These are phyloP conservation scores for Drosophila bunnanda DNA, from an alignment of 2,888 invertebrate species.

Conservation along the genomic window DNA sequence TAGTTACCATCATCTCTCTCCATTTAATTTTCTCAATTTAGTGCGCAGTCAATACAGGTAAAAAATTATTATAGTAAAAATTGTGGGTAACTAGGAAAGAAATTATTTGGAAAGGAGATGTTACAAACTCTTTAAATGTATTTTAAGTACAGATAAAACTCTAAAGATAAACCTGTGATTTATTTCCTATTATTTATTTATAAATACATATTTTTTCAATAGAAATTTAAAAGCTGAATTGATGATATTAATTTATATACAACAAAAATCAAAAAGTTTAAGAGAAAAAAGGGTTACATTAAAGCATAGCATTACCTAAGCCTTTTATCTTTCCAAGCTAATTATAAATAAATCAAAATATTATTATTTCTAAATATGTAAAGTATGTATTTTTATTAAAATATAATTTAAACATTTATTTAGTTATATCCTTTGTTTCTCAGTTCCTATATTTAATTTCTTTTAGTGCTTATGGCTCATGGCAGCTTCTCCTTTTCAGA, in stretches of 20 bases:
- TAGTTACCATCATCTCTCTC: background rate
- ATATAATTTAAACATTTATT: background rate
- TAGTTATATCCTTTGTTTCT: background rate
- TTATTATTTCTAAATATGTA: background rate
- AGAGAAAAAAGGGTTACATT: accelerated
- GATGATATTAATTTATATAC: background rate
- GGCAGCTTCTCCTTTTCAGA: conserved; percentile 35
- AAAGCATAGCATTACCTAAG: background rate
- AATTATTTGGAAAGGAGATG: too few relatives aligned
- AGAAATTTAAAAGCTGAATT: background rate
- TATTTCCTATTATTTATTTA: background rate
- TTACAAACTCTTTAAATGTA: too few relatives aligned
- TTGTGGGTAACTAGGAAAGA: background rate
- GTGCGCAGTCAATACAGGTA: background rate
- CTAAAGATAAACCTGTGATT: background rate
- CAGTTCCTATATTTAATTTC: background rate
- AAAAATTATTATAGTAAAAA: background rate
- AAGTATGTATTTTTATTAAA: background rate
- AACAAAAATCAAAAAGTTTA: background rate
- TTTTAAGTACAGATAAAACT: too few relatives aligned
- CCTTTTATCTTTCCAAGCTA: background rate
- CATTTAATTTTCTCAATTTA: conserved; percentile 26
- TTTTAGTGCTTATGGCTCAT: conserved; percentile 17
- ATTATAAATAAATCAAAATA: background rate
- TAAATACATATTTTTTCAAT: background rate